Conservation (phyloP, 2,888 invertebrate species). For the Mesorhabditis sp. region DNA sequence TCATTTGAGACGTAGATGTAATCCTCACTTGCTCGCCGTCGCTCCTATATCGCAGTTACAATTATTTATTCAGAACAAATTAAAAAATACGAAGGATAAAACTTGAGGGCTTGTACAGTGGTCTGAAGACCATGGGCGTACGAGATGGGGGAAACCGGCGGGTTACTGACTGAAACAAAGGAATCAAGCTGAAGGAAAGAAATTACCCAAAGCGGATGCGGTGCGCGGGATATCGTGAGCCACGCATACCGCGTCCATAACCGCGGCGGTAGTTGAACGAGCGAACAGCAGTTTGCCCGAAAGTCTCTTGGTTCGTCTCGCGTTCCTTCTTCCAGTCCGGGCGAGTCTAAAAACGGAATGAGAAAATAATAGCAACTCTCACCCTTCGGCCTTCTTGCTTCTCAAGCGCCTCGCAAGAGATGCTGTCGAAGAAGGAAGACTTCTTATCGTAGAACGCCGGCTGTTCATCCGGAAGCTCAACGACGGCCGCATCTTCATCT, state of each 20-base stretch:
- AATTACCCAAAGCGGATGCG: too few relatives aligned
- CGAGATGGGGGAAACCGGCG: too few relatives aligned
- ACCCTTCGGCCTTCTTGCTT: slow-evolving; percentile 51
- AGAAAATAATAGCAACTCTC: too few relatives aligned
- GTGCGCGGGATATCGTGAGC: background rate
- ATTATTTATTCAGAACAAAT: too few relatives aligned
- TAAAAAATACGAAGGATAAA: too few relatives aligned
- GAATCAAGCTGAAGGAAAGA: too few relatives aligned
- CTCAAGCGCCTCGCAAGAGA: slow-evolving; percentile 83
- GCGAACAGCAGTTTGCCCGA: slow-evolving; percentile 54
- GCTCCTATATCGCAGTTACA: too few relatives aligned
- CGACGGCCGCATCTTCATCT: slow-evolving; percentile 15
- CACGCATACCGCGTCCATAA: slow-evolving; percentile 26
- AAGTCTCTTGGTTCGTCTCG: slow-evolving; percentile 56
- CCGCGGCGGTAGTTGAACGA: slow-evolving; percentile 42
- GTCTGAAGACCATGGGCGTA: too few relatives aligned
- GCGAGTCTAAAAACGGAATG: slow-evolving; percentile 17
- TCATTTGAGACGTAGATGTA: too few relatives aligned
- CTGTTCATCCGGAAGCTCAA: slow-evolving; percentile 17
- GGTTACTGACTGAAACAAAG: too few relatives aligned
- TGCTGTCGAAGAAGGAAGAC: slow-evolving; percentile 98
- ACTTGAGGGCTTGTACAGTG: too few relatives aligned
- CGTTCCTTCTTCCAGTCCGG: slow-evolving; percentile 57
- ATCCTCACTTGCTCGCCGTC: too few relatives aligned
- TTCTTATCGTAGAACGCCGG: slow-evolving; percentile 82